A percentile compares a stretch with the other conserved stretches of the same genome.
phyloP scores from a whole-genome alignment of 2,888 invertebrate genomes.

The Drosophila paramelanica region DNA sequence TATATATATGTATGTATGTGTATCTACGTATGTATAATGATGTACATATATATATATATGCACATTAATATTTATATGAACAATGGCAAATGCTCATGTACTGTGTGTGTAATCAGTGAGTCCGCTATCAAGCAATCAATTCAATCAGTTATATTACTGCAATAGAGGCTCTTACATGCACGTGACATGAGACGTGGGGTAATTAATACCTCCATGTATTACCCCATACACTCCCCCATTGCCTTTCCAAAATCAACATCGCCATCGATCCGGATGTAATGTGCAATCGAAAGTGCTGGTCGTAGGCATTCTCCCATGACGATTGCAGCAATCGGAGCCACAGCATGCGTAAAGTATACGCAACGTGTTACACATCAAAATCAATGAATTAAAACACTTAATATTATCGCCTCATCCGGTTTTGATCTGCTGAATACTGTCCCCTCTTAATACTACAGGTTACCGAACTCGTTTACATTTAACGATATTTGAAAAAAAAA shows the following conservation, averaged over 20 bases:
- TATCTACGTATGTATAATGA: conserved; percentile 2
- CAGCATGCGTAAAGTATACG: conserved; percentile 45
- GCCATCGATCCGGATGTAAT: background rate
- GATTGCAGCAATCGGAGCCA: conserved; percentile 19
- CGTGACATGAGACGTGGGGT: conserved; percentile 18
- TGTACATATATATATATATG: too few relatives aligned
- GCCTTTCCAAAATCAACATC: too few relatives aligned
- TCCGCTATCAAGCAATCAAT: conserved; percentile 32
- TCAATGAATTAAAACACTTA: conserved; percentile 15
- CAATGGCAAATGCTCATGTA: conserved; percentile 12
- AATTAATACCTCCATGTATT: conserved; percentile 39
- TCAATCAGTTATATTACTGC: conserved; percentile 44
- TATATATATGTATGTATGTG: background rate
- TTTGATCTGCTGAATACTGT: background rate
- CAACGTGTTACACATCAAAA: conserved; percentile 34
- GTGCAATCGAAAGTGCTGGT: conserved; percentile 40
- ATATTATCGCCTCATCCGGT: conserved; percentile 1
- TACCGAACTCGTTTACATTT: conserved; percentile 10
- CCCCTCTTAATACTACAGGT: background rate
- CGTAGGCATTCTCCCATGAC: conserved; percentile 37
- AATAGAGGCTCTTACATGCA: conserved; percentile 9
- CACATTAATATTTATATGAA: conserved; percentile 11
- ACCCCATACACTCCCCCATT: background rate
- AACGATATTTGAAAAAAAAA: background rate
- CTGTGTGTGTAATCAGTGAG: conserved; percentile 41